A percentile compares a stretch with the other conserved stretches of the same genome.
Conservation (phyloP, 2,113 vertebrate species). For the Verasper variegatus region DNA sequence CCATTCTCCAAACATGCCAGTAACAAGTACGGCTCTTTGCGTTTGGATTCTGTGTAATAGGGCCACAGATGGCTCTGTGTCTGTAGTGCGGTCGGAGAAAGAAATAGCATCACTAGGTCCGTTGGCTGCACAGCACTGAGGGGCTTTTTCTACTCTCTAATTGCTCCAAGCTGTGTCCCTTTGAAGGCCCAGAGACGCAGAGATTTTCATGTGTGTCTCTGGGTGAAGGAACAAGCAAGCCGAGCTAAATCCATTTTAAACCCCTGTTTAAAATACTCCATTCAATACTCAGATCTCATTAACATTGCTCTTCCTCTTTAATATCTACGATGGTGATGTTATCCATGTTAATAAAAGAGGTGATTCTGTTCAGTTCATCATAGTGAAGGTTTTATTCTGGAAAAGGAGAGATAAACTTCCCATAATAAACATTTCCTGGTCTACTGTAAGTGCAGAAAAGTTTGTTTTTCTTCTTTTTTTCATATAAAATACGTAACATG, state of each 20-base stretch:
- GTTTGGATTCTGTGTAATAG: constrained; percentile 56
- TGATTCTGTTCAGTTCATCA: constrained; percentile 50
- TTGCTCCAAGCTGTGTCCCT: constrained; percentile 81
- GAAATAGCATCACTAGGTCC: constrained; percentile 72
- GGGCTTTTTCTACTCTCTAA: constrained; percentile 77
- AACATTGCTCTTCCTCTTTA: neutral
- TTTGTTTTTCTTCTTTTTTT: constrained; percentile 64
- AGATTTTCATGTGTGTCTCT: constrained; percentile 37
- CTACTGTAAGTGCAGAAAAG: constrained; percentile 80
- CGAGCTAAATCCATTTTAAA: constrained; percentile 28
- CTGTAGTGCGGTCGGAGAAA: constrained; percentile 66
- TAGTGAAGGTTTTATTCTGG: constrained; percentile 81
- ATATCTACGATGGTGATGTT: neutral
- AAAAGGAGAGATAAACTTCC: constrained; percentile 83
- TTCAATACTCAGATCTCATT: constrained; percentile 14
- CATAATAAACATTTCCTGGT: constrained; percentile 81
- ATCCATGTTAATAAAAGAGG: constrained; percentile 27
- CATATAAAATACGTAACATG: constrained; percentile 81
- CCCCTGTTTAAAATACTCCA: neutral
- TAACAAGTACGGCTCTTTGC: constrained; percentile 61
- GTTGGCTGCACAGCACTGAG: constrained; percentile 61
- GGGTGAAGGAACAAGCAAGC: constrained; percentile 11
- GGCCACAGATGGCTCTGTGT: constrained; percentile 74
- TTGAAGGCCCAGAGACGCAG: constrained; percentile 57
- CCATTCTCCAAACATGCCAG: constrained; percentile 53